Evolutionary conservation across 2,797 vertebrate genomes (phyloP), one percentile per base, ranked within the genome.

Genomic region (Eulemur rubriventer): DNA sequence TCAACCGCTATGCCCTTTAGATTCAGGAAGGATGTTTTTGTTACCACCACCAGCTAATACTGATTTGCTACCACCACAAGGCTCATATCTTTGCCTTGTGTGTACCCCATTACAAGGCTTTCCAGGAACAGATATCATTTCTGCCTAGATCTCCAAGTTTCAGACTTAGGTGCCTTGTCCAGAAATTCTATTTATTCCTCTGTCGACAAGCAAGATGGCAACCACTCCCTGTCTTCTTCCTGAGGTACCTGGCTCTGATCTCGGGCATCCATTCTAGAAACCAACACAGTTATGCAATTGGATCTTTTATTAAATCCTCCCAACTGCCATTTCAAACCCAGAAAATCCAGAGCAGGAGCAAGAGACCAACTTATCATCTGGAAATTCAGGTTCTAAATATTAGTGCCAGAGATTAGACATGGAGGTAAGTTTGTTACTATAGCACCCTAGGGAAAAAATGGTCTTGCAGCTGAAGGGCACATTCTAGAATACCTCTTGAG

Each of bases 361-460:
- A 78, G 28, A 86, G 28, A 63, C 12, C 33, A 61, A 7, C 12
- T 12, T 41, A 80, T 26, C 11, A 38, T 57, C 79, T 80, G 65
- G 46, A 87, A 73, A 55, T 10, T 80, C 24, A 72, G 79, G 17
- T 50, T 33, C 73, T 63, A 65, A 78, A 89, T 17, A 61, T 24
- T 6, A 48, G 28, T 63, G 41, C 6, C 80, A 79, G 55, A 82
- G 28, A 28, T 35, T 88, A 76, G 28, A 89, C 41, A 96, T 97
- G 94, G 91, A 95, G 96, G 96, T 96, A 86, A 88, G 83, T 81
- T 67, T 73, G 30, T 65, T 70, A 43, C 30, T 78, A 43, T 4
- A 48, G 67, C 85, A 13, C 24, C 18, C 11, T 80, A 78, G n/a
- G n/a, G 61, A 35, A 26, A 73, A 80, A 63, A 52, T 13, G 48